phyloP scores from a whole-genome alignment of 2,113 vertebrate genomes.

The Coturnix japonica region DNA sequence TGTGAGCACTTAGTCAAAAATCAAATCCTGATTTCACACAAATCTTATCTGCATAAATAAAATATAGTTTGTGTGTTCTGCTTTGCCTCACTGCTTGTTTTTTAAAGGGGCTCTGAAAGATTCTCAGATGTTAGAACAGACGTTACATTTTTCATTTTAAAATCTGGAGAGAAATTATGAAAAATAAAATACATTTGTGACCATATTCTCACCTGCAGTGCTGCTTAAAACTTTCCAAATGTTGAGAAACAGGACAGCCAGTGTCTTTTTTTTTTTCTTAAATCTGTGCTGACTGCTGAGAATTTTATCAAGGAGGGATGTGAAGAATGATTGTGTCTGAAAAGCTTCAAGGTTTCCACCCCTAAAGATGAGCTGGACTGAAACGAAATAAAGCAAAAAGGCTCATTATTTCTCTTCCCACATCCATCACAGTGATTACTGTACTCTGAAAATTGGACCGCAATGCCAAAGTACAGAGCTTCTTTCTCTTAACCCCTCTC shows the following conservation, averaged over 20 bases:
- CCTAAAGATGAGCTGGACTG: not conserved
- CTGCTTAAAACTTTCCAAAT: constrained; percentile 36
- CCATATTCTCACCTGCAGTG: not conserved
- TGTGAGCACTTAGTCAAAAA: not conserved
- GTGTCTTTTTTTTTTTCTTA: constrained; percentile 5
- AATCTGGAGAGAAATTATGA: not conserved
- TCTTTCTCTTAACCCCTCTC: not conserved
- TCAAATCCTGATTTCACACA: not conserved
- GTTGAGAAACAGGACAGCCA: not conserved
- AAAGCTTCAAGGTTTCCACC: constrained; percentile 40
- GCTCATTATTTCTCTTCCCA: constrained; percentile 33
- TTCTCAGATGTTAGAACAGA: not conserved
- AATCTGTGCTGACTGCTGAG: constrained; percentile 52
- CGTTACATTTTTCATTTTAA: constrained; percentile 19
- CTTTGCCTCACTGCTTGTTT: not conserved
- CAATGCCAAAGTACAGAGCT: not conserved
- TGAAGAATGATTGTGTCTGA: constrained; percentile 57
- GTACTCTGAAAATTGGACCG: not conserved
- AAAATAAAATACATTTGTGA: constrained; percentile 1
- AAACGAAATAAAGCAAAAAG: constrained; percentile 40
- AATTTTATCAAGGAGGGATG: constrained; percentile 62
- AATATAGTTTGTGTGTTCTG: not conserved
- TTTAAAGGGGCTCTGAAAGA: not conserved
- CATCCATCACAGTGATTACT: constrained; percentile 15
- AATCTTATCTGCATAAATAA: not conserved